A percentile compares a stretch with the other conserved stretches of the same genome.
Evolutionary conservation across 2,888 invertebrate genomes (phyloP).

Genomic region (Cheiracanthium punctorium): DNA sequence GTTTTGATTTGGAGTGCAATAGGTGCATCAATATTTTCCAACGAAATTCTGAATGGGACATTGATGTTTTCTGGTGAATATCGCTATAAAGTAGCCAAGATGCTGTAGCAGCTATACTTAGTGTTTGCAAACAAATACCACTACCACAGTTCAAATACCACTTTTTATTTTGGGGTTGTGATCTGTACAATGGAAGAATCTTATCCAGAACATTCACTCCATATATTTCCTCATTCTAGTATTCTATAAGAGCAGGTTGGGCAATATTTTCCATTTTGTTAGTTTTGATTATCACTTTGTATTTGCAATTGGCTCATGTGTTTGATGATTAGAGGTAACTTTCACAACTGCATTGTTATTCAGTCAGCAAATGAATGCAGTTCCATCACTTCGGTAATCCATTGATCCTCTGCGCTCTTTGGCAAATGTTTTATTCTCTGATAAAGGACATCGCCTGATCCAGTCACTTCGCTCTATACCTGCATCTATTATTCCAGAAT

Average conservation of each 20-base stretch:
- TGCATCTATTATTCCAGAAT: not conserved
- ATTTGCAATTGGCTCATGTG: not conserved
- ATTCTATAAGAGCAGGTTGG: too few species aligned
- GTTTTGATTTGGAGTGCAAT: too few species aligned
- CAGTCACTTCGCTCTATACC: not conserved
- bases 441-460: not conserved
- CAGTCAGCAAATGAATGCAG: not conserved
- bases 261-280: too few species aligned
- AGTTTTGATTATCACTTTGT: not conserved
- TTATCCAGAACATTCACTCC: not conserved
- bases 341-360: not conserved
- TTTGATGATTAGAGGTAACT: not conserved
- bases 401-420: not conserved
- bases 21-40: too few species aligned
- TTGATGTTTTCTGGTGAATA: too few species aligned
- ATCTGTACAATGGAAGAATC: not conserved
- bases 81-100: too few species aligned
- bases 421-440: not conserved
- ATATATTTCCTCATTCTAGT: too few species aligned
- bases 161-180: not conserved
- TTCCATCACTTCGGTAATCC: too few species aligned
- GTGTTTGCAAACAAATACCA: too few species aligned
- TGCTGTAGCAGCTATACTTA: too few species aligned
- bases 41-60: too few species aligned
- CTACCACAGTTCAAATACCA: too few species aligned